Evolutionary conservation across 2,113 vertebrate species (phyloP), one percentile per base, ranked within the genome.

Genomic region (Cricetomys ansorgei): DNA sequence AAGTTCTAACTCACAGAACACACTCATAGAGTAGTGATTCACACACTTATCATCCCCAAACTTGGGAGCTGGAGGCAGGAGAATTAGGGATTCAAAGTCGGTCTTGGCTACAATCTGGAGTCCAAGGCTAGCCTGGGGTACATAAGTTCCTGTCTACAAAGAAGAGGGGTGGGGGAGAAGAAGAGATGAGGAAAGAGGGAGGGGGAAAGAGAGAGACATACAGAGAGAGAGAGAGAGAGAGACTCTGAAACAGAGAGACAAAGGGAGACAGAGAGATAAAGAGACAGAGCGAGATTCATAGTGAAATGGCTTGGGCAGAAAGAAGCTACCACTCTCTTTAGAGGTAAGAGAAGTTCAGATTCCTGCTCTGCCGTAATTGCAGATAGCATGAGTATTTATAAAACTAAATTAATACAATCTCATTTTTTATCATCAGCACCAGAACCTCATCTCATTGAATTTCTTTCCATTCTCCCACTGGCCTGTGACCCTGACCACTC

Each of bases 381-480:
- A 72, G 69, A 79, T 7, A 73, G 5, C 37, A 75, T 67, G 37
- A 37, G 43, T 43, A 77, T 85, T 85, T 85, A 93, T 64, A 72
- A 87, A 95, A 79, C 92, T 73, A 59, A 96, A 88, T 76, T 37
- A 83, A n/a, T 29, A 53, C 50, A 64, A 92, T 31, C 73, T 19
- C 67, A 91, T 94, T 96, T 77, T 88, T 94, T 89, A 48, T 81
- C 65, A 79, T 37, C n/a, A 86, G 64, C 83, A 85, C 67, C 40
- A 90, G 90, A 93, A 90, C 91, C 50, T 95, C 86, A 90, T n/a
- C 75, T 83, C 45, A 67, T 16, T 90, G 75, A 67, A 37, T 96
- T 91, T 55, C n/a, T 23, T 91, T 70, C 84, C 57, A 93, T 43
- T 88, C 29, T 92, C 69, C 96, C 72, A 45, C 50, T 55, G 83